Evolutionary conservation across 2,797 vertebrate species (phyloP).

Genomic region (Eleutherodactylus coqui): DNA sequence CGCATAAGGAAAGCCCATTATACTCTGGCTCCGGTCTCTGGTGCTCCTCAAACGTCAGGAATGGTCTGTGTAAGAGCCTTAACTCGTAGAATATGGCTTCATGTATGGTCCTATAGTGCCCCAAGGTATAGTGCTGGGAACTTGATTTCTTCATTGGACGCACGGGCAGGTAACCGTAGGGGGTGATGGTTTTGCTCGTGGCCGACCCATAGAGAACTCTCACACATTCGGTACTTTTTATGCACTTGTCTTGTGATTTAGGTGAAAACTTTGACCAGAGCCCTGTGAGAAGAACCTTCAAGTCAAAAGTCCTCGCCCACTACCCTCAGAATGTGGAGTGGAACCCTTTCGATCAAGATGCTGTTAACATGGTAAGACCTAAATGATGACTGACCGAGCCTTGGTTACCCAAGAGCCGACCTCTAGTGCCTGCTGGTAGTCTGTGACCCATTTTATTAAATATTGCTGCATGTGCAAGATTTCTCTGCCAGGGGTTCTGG

Average conservation of each 20-base stretch:
- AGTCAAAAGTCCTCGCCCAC: constrained; percentile 93
- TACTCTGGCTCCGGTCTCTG: no score
- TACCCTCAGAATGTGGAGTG: constrained; percentile 94
- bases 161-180: background rate
- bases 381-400: background rate
- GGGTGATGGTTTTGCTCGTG: background rate
- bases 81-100: no score
- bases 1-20: no score
- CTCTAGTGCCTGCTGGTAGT: no score
- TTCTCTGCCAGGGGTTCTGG: no score
- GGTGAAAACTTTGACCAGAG: constrained; percentile 97
- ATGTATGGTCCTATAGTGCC: no score
- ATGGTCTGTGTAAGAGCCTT: no score
- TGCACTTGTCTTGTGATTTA: constrained; percentile 65
- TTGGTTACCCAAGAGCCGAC: background rate
- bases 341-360: constrained; percentile 94
- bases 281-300: constrained; percentile 93
- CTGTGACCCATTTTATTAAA: no score
- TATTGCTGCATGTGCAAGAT: no score
- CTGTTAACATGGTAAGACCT: constrained; percentile 93
- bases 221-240: background rate
- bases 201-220: background rate
- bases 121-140: no score
- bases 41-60: no score
- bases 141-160: background rate